These are phyloP conservation scores for Conopomorpha cramerella DNA, from an alignment of 1,140 invertebrate genomes.

Conservation along the genomic window DNA sequence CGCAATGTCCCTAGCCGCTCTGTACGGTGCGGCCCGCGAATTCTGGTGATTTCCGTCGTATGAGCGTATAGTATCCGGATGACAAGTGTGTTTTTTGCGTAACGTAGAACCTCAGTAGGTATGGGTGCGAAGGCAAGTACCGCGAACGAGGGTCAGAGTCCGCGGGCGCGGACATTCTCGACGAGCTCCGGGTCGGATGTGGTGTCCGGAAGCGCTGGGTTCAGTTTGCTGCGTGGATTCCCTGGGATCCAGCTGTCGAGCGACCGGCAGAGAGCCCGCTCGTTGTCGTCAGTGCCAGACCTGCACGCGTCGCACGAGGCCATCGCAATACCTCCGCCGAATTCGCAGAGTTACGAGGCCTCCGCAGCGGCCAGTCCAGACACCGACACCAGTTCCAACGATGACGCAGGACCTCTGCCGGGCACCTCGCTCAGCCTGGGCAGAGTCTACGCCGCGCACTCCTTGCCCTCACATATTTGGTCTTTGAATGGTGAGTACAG, in stretches of 20 bases:
- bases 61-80: constrained; percentile 21
- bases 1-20: constrained; percentile 45
- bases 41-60: constrained; percentile 27
- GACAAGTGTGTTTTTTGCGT: constrained; percentile 46
- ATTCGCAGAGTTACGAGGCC: constrained; percentile 62
- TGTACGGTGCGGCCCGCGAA: constrained; percentile 25
- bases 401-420: constrained; percentile 51
- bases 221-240: constrained; percentile 73
- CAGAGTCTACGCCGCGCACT: constrained; percentile 84
- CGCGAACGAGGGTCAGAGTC: constrained; percentile 73
- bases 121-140: constrained; percentile 87
- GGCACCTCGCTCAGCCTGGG: constrained; percentile 66
- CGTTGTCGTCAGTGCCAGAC: constrained; percentile 82
- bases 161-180: constrained; percentile 75
- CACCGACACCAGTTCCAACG: constrained; percentile 66
- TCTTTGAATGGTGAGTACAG: constrained; percentile 80
- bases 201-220: constrained; percentile 68
- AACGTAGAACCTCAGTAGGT: constrained; percentile 31
- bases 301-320: constrained; percentile 65
- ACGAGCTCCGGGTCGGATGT: constrained; percentile 73
- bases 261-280: constrained; percentile 79
- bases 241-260: constrained; percentile 72
- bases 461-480: constrained; percentile 88
- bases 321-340: constrained; percentile 58
- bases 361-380: constrained; percentile 63